These are phyloP conservation scores for Carassius auratus DNA, from an alignment of 2,113 vertebrate genomes.

Conservation along the genomic window DNA sequence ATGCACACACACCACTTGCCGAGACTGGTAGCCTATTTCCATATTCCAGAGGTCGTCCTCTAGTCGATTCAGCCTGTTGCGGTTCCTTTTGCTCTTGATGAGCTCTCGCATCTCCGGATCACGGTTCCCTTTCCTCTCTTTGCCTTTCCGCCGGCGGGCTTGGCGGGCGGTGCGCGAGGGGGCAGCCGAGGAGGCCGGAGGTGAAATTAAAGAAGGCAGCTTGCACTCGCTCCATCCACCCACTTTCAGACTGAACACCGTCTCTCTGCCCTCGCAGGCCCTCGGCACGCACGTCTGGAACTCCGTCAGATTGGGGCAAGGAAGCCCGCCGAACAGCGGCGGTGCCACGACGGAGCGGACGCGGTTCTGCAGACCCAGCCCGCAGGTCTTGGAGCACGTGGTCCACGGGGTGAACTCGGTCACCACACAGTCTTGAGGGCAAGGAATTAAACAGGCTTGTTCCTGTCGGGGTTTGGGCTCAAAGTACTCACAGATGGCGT, in stretches of 20 bases:
- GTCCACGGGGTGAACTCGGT: constrained; percentile 92
- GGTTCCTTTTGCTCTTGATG: constrained; percentile 92
- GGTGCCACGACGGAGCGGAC: constrained; percentile 86
- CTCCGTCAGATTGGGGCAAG: constrained; percentile 92
- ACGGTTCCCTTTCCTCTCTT: constrained; percentile 75
- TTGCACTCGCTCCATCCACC: constrained; percentile 85
- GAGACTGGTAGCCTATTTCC: constrained; percentile 92
- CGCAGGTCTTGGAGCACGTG: constrained; percentile 90
- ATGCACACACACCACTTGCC: constrained; percentile 87
- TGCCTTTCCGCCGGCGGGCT: constrained; percentile 83
- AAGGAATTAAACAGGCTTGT: constrained; percentile 95
- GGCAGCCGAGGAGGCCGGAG: background rate
- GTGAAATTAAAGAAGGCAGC: constrained; percentile 64
- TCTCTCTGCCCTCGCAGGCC: constrained; percentile 80
- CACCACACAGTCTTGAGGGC: constrained; percentile 90
- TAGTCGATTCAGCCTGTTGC: constrained; percentile 90
- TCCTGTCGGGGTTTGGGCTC: constrained; percentile 92
- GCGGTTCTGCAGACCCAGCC: constrained; percentile 87
- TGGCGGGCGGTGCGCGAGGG: constrained; percentile 76
- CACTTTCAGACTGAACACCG: constrained; percentile 84
- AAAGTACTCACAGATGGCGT: constrained; percentile 95
- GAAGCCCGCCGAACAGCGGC: constrained; percentile 83
- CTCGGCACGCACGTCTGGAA: constrained; percentile 85
- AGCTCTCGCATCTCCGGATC: constrained; percentile 92
- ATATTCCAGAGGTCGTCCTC: constrained; percentile 94